A percentile compares a stretch with the other conserved stretches of the same genome.
Evolutionary conservation across 2,113 vertebrate genomes (phyloP).

Genomic region (Ceratotherium simum): DNA sequence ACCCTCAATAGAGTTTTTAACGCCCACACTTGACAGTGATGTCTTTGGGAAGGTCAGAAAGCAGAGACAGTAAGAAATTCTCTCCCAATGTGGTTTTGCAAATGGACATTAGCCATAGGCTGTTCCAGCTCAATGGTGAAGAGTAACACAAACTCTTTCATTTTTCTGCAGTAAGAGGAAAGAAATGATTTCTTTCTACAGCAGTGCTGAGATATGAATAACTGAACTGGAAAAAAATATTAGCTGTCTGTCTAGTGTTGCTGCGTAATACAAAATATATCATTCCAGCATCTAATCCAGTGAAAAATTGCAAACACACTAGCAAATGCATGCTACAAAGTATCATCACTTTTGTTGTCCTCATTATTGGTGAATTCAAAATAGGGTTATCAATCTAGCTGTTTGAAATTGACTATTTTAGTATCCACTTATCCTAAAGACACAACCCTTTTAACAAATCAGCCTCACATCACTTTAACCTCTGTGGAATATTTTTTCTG

Average conservation of each 20-base stretch:
- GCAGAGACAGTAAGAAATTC: constrained; percentile 15
- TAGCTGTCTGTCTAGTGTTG: constrained; percentile 63
- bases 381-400: not conserved
- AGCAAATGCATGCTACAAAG: not conserved
- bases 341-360: not conserved
- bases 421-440: not conserved
- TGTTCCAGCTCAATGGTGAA: constrained; percentile 49
- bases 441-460: constrained; percentile 16
- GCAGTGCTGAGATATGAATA: constrained; percentile 68
- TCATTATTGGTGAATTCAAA: not conserved
- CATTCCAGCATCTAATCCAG: constrained; percentile 9
- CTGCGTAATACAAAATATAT: constrained; percentile 60
- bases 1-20: constrained; percentile 43
- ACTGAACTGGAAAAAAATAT: constrained; percentile 73
- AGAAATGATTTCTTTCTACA: constrained; percentile 59
- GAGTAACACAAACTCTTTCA: constrained; percentile 3
- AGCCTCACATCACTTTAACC: not conserved
- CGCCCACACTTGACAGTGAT: constrained; percentile 7
- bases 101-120: constrained; percentile 52
- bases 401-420: constrained; percentile 45
- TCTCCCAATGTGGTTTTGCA: constrained; percentile 51
- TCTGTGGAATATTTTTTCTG: not conserved
- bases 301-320: constrained; percentile 42
- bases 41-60: constrained; percentile 58
- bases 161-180: constrained; percentile 58